These are phyloP conservation scores for Cephus pulcher DNA, from an alignment of 2,888 invertebrate genomes.

Conservation along the genomic window DNA sequence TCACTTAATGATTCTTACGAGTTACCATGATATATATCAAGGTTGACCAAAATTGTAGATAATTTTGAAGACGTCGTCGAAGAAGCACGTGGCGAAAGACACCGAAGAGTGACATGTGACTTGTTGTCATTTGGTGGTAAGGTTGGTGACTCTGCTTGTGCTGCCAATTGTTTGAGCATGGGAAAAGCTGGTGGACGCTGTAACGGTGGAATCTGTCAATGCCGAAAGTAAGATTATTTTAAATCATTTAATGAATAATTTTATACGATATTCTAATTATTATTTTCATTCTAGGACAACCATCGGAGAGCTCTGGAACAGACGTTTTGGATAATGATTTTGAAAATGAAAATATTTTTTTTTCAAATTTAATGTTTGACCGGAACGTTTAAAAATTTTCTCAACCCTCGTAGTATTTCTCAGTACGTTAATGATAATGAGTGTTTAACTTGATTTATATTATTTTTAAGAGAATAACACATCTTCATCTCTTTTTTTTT, in stretches of 20 bases:
- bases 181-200: conserved; percentile 57
- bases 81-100: conserved; percentile 49
- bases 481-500: no score
- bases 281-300: conserved; percentile 32
- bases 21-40: background rate
- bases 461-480: no score
- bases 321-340: conserved; percentile 38
- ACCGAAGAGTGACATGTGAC: conserved; percentile 55
- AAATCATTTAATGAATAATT: background rate
- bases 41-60: conserved; percentile 1
- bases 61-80: conserved; percentile 12
- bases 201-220: conserved; percentile 47
- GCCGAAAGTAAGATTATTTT: conserved; percentile 45
- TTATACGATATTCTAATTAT: background rate
- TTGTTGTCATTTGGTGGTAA: conserved; percentile 42
- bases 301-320: conserved; percentile 44
- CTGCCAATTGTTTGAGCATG: conserved; percentile 53
- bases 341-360: no score
- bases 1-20: background rate
- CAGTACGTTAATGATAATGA: no score
- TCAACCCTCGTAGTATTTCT: no score
- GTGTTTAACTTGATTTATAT: no score
- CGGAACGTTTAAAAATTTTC: no score
- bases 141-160: conserved; percentile 49
- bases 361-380: no score